Evolutionary conservation across 1,140 invertebrate genomes (phyloP), one percentile per base, ranked within the genome.

Genomic region (Drosophila bocki): DNA sequence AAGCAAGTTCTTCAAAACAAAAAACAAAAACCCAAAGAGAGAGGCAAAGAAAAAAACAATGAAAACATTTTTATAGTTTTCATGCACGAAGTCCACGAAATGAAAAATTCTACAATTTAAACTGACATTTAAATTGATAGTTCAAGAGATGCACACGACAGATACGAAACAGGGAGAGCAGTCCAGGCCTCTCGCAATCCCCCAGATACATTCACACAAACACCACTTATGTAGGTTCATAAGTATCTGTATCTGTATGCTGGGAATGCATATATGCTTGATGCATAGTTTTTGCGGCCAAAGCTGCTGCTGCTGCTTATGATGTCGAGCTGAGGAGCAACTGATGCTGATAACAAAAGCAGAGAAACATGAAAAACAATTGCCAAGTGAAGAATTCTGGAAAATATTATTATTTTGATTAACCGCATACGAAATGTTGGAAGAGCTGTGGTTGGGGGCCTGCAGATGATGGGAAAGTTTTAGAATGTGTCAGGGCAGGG

Each of bases 91-190:
- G 85, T 85, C 85, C 85, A 90, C 86, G 75, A 91, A 91, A 86
- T 91, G 87, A 90, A 91, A 91, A 91, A 91, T 88, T 88, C 84
- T 88, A 91, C 88, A 91, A 91, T 91, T 91, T 91, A 91, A 91
- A 91, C 88, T 91, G 88, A 91, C 88, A 91, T 91, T 91, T 91
- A 91, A 91, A 91, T 91, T 91, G 88, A 91, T 91, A 88, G 88
- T 91, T 91, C 88, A 91, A 91, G 88, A 91, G 88, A 91, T 91
- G 84, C 88, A 88, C 84, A 91, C 85, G 86, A 90, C 85, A 91
- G 85, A 90, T 88, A 85, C 74, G 78, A 67, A 32, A 69, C 65
- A 56, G 45, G 72, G 80, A 76, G 56, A 50, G 75, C 45, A 65
- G 62, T 64, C 51, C 60, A 63, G 39, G 62, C 62, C 62, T 22